These are phyloP conservation scores for Heliangelus exortis DNA, from an alignment of 2,797 vertebrate species.

Conservation along the genomic window DNA sequence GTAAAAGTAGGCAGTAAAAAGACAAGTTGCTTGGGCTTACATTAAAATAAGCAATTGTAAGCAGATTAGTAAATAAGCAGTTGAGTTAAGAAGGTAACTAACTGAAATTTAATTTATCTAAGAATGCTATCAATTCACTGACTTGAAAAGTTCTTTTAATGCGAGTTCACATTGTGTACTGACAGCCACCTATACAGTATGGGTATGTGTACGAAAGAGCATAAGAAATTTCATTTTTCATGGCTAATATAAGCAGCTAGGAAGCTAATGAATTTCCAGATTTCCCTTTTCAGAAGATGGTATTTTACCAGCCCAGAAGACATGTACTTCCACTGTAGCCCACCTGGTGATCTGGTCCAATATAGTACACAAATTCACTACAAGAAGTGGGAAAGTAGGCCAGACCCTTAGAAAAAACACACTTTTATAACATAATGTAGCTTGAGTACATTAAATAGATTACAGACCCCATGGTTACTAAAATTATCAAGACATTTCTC, in stretches of 20 bases:
- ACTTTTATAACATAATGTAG: not conserved
- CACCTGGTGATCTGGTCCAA: not conserved
- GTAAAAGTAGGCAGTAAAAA: not conserved
- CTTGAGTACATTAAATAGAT: not conserved
- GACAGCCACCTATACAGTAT: not conserved
- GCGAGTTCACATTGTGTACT: not conserved
- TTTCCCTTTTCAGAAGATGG: not conserved
- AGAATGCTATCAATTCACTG: not conserved
- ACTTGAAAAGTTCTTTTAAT: not conserved
- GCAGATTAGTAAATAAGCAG: constrained; percentile 36
- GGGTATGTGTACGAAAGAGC: not conserved
- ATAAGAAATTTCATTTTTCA: not conserved
- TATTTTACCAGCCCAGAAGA: not conserved
- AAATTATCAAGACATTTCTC: not conserved
- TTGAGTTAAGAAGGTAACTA: constrained; percentile 23
- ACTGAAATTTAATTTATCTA: constrained; percentile 25
- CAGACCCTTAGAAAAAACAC: not conserved
- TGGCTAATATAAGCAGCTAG: not conserved
- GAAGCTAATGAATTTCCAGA: not conserved
- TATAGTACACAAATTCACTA: not conserved
- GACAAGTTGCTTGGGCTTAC: not conserved
- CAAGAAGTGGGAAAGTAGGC: not conserved
- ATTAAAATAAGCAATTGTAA: constrained; percentile 21
- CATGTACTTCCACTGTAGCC: not conserved
- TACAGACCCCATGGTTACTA: not conserved